Percentiles rank a stretch among this genome's conserved stretches.
Conservation (phyloP, 2,888 invertebrate genomes). For the Dastarcus helophoroides region DNA sequence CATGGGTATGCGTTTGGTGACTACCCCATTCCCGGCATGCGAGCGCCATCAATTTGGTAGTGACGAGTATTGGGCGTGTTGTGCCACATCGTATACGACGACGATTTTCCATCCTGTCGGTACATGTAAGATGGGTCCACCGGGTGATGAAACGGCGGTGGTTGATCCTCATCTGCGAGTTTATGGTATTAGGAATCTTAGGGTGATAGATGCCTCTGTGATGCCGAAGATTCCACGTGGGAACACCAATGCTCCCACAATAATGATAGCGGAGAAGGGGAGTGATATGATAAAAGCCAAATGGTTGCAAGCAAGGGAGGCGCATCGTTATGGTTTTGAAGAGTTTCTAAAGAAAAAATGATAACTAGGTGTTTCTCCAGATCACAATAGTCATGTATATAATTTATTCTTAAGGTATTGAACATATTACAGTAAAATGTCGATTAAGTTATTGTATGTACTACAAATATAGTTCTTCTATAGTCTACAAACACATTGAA, state of each 20-base stretch:
- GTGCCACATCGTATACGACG: constrained; percentile 51
- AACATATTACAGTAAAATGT: too few relatives aligned
- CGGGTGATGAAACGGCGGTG: constrained; percentile 48
- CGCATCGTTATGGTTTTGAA: too few relatives aligned
- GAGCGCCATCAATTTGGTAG: constrained; percentile 44
- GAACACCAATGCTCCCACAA: constrained; percentile 36
- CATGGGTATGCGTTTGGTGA: constrained; percentile 45
- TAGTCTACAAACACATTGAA: too few relatives aligned
- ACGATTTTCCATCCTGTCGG: constrained; percentile 61
- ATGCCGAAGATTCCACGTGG: constrained; percentile 49
- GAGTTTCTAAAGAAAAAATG: too few relatives aligned
- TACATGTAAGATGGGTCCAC: constrained; percentile 61
- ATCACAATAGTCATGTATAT: too few relatives aligned
- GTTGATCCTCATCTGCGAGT: constrained; percentile 53
- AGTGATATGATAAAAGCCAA: constrained; percentile 32
- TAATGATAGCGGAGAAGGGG: constrained; percentile 37
- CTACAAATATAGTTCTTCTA: too few relatives aligned
- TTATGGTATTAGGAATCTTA: constrained; percentile 47
- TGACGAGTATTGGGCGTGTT: constrained; percentile 55
- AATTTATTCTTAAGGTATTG: too few relatives aligned
- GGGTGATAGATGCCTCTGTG: constrained; percentile 58
- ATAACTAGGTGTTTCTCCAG: too few relatives aligned
- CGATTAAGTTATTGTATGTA: too few relatives aligned
- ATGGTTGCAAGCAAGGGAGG: too few relatives aligned
- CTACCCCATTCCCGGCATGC: constrained; percentile 49